Evolutionary conservation across 2,797 vertebrate genomes (phyloP), one percentile per base, ranked within the genome.

Genomic region (Lutjanus argentimaculatus): DNA sequence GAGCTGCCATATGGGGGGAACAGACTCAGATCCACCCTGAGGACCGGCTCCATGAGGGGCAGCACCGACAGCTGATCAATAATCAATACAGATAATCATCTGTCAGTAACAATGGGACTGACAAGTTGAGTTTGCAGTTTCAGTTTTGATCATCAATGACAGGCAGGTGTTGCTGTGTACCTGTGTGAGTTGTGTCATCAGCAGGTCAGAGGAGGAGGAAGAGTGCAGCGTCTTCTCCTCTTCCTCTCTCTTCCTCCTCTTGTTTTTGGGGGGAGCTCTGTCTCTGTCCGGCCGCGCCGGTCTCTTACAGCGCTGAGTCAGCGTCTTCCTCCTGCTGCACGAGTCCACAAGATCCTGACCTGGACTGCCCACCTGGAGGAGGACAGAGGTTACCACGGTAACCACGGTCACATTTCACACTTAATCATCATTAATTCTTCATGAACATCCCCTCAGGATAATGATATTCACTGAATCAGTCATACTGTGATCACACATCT

Each of bases 31-130:
- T 97, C 97, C 86, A 98, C 97, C 80, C 96, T 94, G 86, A 99
- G 97, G 74, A 98, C 95, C 0, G 99, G 99, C 94, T 99, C 99
- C 97, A 99, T 97, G 83, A 99, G 95, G 80, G 98, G 98, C 84
- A 99, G 95, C 88, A 98, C 95, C 40, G 97, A 96, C 88, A 99
- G 96, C 90, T 99, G 68, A 53, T 40, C 49, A 17, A 16, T 51
- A 49, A 59, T 53, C 21, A 56, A 68, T 45, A 49, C 17, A 51
- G 17, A 51, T 51, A 6, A 49, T 49, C 49, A 51, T 16, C 49
- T 19, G 17, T 51, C 17, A 51, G 17, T 51, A 19, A 14, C 6
- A 6, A 36, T 36, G 30, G 30, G 30, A 36, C 25, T 25, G 25
- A 25, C 30, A 36, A 36, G 30, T 36, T 6, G 6, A 36, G 30